These are phyloP conservation scores for Pseudopodoces humilis DNA, from an alignment of 2,113 vertebrate genomes.

Conservation along the genomic window DNA sequence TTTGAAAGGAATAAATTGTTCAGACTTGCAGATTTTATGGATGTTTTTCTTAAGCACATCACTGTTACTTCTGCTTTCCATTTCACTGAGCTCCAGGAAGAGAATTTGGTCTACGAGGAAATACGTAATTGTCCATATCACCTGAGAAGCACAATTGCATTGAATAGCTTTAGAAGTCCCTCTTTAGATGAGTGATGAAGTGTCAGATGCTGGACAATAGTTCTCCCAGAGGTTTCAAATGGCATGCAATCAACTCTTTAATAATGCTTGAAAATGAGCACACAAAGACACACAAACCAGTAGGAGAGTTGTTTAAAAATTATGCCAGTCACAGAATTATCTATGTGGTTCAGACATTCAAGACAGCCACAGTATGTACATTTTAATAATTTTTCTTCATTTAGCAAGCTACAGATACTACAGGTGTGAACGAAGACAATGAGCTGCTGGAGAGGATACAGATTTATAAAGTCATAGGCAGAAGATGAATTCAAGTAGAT, in stretches of 20 bases:
- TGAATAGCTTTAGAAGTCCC: background rate
- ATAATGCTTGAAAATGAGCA: background rate
- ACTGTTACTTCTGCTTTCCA: background rate
- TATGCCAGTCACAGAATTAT: background rate
- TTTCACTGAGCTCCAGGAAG: background rate
- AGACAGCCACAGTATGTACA: background rate
- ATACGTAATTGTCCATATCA: background rate
- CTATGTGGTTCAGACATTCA: background rate
- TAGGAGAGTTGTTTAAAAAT: background rate
- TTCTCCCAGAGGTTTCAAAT: background rate
- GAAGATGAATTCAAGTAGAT: background rate
- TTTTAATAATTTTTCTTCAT: background rate
- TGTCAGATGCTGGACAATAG: background rate
- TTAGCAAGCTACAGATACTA: background rate
- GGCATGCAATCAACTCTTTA: background rate
- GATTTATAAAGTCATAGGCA: background rate
- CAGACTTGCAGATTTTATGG: background rate
- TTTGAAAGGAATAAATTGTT: background rate
- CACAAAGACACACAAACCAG: background rate
- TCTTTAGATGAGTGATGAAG: background rate
- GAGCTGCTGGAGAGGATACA: background rate
- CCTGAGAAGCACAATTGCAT: background rate
- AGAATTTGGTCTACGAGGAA: background rate
- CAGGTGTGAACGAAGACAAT: background rate
- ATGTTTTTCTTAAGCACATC: background rate